Evolutionary conservation across 2,113 vertebrate species (phyloP).

Genomic region (Spea bombifrons): DNA sequence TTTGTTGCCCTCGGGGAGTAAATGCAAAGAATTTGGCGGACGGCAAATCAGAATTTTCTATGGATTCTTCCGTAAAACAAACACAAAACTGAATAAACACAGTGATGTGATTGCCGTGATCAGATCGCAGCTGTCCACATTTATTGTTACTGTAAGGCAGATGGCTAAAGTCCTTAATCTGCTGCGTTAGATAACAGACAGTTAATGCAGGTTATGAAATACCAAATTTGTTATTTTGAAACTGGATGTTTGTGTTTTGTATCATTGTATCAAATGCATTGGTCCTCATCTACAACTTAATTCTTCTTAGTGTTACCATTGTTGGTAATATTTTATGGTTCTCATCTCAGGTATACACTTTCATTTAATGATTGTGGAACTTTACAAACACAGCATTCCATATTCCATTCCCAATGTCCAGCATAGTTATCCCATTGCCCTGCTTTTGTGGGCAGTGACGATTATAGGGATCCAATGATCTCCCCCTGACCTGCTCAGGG

Average conservation of each 20-base stretch:
- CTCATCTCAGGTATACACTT: too few relatives aligned
- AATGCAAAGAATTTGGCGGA: background rate
- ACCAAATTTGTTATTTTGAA: background rate
- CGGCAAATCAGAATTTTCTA: background rate
- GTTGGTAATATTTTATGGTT: too few relatives aligned
- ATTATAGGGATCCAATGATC: too few relatives aligned
- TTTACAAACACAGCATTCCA: too few relatives aligned
- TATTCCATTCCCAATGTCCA: too few relatives aligned
- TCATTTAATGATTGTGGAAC: too few relatives aligned
- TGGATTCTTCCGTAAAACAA: background rate
- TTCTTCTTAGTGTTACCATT: too few relatives aligned
- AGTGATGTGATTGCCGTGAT: slow-evolving; percentile 31
- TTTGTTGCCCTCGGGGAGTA: background rate
- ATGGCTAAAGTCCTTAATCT: slow-evolving; percentile 16
- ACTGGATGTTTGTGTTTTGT: background rate
- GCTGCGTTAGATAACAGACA: slow-evolving; percentile 7
- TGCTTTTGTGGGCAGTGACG: too few relatives aligned
- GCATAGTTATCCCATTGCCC: too few relatives aligned
- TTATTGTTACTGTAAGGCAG: slow-evolving; percentile 18
- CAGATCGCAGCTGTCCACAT: slow-evolving; percentile 10
- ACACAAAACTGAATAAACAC: background rate
- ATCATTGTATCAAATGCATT: background rate
- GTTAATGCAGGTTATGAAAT: background rate
- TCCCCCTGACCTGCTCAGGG: too few relatives aligned
- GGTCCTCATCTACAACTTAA: too few relatives aligned